Conservation (phyloP, 2,888 invertebrate genomes). For the Xestia ashworthii region DNA sequence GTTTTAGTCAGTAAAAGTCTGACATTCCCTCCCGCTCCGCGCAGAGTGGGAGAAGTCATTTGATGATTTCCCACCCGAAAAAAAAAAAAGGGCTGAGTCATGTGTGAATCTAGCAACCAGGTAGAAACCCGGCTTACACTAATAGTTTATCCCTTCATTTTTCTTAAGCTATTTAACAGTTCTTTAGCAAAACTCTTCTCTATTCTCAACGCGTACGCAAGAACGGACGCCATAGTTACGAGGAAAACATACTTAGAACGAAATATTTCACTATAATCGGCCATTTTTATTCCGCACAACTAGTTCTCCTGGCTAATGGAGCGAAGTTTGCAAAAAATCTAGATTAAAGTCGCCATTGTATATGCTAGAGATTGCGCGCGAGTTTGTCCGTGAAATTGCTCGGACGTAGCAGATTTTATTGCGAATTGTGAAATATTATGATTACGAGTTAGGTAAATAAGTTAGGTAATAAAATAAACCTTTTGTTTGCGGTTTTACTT, state of each 20-base stretch:
- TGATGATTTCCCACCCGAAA: too few relatives aligned
- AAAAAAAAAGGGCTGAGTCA: neutral
- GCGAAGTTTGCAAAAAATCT: constrained; percentile 53
- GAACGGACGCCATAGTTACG: constrained; percentile 18
- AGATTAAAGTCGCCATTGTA: constrained; percentile 47
- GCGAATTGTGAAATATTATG: constrained; percentile 49
- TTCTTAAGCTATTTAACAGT: constrained; percentile 12
- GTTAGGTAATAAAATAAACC: constrained; percentile 19
- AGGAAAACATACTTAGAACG: constrained; percentile 40
- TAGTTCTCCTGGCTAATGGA: constrained; percentile 48
- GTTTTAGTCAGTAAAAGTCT: too few relatives aligned
- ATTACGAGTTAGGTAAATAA: constrained; percentile 32
- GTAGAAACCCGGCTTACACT: neutral
- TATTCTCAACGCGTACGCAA: constrained; percentile 40
- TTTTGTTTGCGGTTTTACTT: constrained; percentile 18
- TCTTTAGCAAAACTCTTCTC: constrained; percentile 3
- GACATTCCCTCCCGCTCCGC: too few relatives aligned
- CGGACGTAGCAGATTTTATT: constrained; percentile 24
- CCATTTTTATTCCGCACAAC: constrained; percentile 58
- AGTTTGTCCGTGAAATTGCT: constrained; percentile 41
- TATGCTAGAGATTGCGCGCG: constrained; percentile 44
- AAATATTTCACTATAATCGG: constrained; percentile 54
- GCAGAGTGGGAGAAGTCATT: too few relatives aligned
- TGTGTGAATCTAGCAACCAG: neutral
- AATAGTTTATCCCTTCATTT: neutral